Evolutionary conservation across 2,797 vertebrate species (phyloP).

Genomic region (Coregonus suidteri): DNA sequence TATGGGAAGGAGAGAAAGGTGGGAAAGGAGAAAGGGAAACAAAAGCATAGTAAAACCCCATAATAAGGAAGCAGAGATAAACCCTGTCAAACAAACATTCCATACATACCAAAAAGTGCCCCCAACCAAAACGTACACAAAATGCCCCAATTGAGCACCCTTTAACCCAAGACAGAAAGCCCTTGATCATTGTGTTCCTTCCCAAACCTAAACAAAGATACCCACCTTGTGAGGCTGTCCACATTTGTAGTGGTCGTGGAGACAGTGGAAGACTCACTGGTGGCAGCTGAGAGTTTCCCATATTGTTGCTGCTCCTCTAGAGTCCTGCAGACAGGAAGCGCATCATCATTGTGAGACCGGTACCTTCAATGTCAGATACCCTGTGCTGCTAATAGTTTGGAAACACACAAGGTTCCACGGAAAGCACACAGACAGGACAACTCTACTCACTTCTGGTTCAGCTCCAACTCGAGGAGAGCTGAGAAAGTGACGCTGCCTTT

Average conservation of each 20-base stretch:
- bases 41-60: conserved; percentile 31
- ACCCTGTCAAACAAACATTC: background rate
- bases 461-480: conserved; percentile 93
- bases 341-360: conserved; percentile 12
- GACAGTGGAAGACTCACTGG: conserved; percentile 69
- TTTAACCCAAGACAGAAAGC: background rate
- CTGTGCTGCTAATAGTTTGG: conserved; percentile 11
- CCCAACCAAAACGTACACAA: background rate
- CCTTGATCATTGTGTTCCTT: background rate
- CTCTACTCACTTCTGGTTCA: conserved; percentile 92
- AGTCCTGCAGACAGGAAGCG: conserved; percentile 69
- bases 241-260: conserved; percentile 81
- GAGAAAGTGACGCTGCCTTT: conserved; percentile 93
- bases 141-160: background rate
- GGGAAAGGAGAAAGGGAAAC: conserved; percentile 28
- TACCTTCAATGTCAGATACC: background rate
- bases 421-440: background rate
- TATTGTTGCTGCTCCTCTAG: conserved; percentile 86
- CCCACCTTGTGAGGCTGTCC: conserved; percentile 94
- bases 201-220: background rate
- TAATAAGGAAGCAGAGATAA: conserved; percentile 28
- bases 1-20: conserved; percentile 38
- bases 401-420: background rate
- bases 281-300: conserved; percentile 72
- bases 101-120: background rate